These are phyloP conservation scores for Chrysomela aeneicollis DNA, from an alignment of 2,888 invertebrate genomes.

Conservation along the genomic window DNA sequence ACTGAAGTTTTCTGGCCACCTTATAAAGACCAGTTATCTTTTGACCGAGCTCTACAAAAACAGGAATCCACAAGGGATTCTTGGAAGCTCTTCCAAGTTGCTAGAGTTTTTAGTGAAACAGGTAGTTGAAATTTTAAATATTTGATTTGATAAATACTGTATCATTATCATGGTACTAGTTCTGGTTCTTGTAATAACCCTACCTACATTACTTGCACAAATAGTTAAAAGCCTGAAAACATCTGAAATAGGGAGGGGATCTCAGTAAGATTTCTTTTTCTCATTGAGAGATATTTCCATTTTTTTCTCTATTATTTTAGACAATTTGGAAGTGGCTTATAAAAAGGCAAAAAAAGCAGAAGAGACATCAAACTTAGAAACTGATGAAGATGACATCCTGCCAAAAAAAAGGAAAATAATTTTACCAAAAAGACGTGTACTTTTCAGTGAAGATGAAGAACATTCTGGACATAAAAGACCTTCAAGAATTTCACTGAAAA, in stretches of 20 bases:
- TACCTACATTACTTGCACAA: constrained; percentile 19
- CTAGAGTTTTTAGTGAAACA: constrained; percentile 18
- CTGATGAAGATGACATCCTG: constrained; percentile 20
- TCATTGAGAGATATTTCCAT: constrained; percentile 9
- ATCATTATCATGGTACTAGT: constrained; percentile 16
- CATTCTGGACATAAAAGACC: constrained; percentile 20
- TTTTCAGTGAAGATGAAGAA: constrained; percentile 19
- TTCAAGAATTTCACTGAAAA: constrained; percentile 18
- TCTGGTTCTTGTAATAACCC: constrained; percentile 10
- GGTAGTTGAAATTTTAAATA: constrained; percentile 16
- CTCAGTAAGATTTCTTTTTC: constrained; percentile 12
- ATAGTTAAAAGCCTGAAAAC: constrained; percentile 19
- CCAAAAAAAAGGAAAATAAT: constrained; percentile 20
- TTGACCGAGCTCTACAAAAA: constrained; percentile 13
- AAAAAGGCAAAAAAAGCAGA: constrained; percentile 23
- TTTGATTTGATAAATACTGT: constrained; percentile 4
- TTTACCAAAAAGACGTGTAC: constrained; percentile 16
- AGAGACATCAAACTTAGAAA: constrained; percentile 22
- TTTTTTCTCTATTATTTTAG: constrained; percentile 16
- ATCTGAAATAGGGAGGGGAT: constrained; percentile 14
- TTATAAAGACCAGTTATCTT: constrained; percentile 16
- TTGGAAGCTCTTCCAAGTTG: constrained; percentile 19
- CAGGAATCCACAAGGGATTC: constrained; percentile 20
- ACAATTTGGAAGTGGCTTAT: constrained; percentile 23
- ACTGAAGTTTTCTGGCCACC: constrained; percentile 14